Percentiles rank a stretch among this genome's conserved stretches.
Conservation (phyloP, 2,797 vertebrate genomes). For the Gallinago stenura region DNA sequence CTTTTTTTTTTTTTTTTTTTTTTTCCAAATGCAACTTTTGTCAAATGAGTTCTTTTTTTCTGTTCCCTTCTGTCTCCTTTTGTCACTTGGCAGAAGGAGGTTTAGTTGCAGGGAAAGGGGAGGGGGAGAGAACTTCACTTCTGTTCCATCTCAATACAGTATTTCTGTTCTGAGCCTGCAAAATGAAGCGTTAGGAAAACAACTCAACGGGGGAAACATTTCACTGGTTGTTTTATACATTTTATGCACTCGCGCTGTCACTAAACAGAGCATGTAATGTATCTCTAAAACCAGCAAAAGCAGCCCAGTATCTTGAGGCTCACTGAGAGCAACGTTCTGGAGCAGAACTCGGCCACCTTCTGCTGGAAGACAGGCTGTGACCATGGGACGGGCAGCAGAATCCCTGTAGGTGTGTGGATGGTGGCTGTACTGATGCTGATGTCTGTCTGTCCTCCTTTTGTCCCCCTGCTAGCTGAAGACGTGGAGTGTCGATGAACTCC, state of each 20-base stretch:
- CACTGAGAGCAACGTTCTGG: background rate
- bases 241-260: background rate
- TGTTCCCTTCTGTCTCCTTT: background rate
- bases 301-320: background rate
- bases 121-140: background rate
- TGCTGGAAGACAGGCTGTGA: rapidly evolving
- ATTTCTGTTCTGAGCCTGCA: background rate
- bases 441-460: background rate
- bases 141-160: background rate
- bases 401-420: background rate
- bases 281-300: background rate
- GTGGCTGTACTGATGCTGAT: background rate
- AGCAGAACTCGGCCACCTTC: background rate
- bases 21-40: background rate
- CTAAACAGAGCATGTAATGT: background rate
- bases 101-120: background rate
- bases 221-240: background rate
- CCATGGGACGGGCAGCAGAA: background rate
- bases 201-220: background rate
- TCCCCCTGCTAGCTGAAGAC: constrained; percentile 84
- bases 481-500: constrained; percentile 92
- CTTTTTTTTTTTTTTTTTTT: no score
- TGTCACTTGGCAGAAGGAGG: background rate
- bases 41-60: background rate
- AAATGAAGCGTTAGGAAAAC: background rate